Percentiles rank a stretch among this genome's conserved stretches.
phyloP scores from a whole-genome alignment of 2,797 vertebrate species.

The Todus mexicanus region DNA sequence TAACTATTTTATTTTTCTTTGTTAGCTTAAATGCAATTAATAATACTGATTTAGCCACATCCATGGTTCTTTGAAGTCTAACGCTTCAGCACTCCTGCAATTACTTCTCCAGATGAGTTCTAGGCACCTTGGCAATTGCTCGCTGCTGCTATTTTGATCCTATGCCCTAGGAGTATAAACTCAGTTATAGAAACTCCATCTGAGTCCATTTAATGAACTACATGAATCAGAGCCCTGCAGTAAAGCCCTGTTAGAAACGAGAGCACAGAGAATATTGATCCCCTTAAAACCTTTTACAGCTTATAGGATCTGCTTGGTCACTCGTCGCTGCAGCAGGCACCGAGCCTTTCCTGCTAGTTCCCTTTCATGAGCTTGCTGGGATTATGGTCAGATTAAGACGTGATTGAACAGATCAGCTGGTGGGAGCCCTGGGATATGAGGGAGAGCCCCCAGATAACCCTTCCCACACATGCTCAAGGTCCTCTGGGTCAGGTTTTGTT shows the following conservation, averaged over 20 bases:
- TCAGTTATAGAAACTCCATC: slow-evolving; percentile 28
- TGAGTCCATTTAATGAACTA: slow-evolving; percentile 52
- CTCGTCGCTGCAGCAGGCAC: neutral
- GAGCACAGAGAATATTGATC: slow-evolving; percentile 41
- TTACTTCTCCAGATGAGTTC: slow-evolving; percentile 27
- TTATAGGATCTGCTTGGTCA: neutral
- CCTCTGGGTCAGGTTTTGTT: neutral
- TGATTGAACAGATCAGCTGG: neutral
- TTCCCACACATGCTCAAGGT: neutral
- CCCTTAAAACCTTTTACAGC: neutral
- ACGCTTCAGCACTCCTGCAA: neutral
- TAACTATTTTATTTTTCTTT: neutral
- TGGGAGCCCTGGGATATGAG: neutral
- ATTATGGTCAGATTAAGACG: neutral
- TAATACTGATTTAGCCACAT: neutral
- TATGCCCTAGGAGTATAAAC: slow-evolving; percentile 25
- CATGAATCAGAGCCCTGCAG: slow-evolving; percentile 51
- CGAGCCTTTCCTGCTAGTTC: neutral
- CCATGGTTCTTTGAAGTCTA: neutral
- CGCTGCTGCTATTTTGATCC: slow-evolving; percentile 37
- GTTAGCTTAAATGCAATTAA: slow-evolving; percentile 29
- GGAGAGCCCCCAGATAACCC: neutral
- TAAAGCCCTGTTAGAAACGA: slow-evolving; percentile 56
- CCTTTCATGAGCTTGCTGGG: neutral
- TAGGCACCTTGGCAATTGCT: neutral